These are phyloP conservation scores for Gryllus longicercus DNA, from an alignment of 2,888 invertebrate species.

Conservation along the genomic window DNA sequence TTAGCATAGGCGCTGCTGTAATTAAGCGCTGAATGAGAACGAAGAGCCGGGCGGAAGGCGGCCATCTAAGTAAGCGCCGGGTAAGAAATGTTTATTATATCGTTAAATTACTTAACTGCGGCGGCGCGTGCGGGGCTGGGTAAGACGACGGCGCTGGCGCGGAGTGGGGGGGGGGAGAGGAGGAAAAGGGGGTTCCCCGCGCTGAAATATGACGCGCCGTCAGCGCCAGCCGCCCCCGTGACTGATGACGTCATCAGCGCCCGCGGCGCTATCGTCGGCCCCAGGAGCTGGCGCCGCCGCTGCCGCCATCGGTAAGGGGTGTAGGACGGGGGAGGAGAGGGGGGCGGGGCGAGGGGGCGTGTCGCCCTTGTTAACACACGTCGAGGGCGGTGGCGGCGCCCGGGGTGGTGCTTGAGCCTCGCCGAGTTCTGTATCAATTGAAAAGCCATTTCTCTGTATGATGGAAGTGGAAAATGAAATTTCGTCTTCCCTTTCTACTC, in stretches of 20 bases:
- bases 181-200: conserved; percentile 2
- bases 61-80: not conserved
- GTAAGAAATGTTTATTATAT: conserved; percentile 11
- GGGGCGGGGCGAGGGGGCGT: too few species aligned
- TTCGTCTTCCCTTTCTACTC: too few species aligned
- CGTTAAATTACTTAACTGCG: not conserved
- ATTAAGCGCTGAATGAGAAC: not conserved
- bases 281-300: not conserved
- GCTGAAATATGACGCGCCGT: conserved; percentile 17
- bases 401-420: too few species aligned
- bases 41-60: not conserved
- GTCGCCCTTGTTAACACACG: too few species aligned
- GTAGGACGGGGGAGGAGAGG: too few species aligned
- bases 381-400: too few species aligned
- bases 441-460: too few species aligned
- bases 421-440: too few species aligned
- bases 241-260: conserved; percentile 17
- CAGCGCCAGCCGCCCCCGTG: not conserved
- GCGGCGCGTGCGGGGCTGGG: not conserved
- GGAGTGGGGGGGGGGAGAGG: not conserved
- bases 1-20: not conserved
- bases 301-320: not conserved
- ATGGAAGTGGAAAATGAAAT: too few species aligned
- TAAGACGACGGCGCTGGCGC: not conserved
- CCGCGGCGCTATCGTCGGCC: not conserved